Base-by-base conservation (phyloP, 92 coral and sea anemone species). In the Actinernus sp. region DNA sequence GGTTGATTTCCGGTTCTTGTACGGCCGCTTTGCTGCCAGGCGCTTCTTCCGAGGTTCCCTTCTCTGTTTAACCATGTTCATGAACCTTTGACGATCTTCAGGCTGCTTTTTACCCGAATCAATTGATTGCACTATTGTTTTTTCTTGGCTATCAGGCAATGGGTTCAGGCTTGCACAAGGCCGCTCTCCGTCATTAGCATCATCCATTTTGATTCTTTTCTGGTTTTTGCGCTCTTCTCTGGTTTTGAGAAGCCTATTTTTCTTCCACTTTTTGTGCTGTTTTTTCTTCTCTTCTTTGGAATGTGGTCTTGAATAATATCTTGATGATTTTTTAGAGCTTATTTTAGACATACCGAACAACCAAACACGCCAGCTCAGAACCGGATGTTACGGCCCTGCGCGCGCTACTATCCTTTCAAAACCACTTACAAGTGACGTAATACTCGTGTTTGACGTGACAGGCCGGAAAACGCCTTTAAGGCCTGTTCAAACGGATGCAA, bases 221-320 rank as follows among this genome's bases (percentile, higher is more conserved):
- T 26, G 52, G 22, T 4, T 60, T 43, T 37, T 37, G 29, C 68
- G 68, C 33, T 61, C 52, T 39, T 38, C 21, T 61, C 53, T 41
- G 0, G 40, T 61, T n/a, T 39, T 26, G 2, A 21, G 33, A 22
- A 51, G 18, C 44, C 20, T 21, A 30, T 59, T 61, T 19, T 55
- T 27, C 24, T 44, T 49, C 30, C 31, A 59, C 41, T 43, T 73
- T 28, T 26, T 24, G 26, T 48, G 33, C 40, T 73, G 81, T 24
- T 21, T 73, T 56, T 61, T 73, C 51, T 49, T 73, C 43, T 73
- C 71, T 37, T 72, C 79, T 72, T 72, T 72, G 5, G 61, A 56
- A 37, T 72, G 79, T 18, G 49, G 39, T 34, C 79, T 61, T 21
- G 79, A 72, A 14, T 53, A 41, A 49, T 72, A 48, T 43, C 62